Conservation (phyloP, 2,113 vertebrate genomes). For the Microtus oregoni region DNA sequence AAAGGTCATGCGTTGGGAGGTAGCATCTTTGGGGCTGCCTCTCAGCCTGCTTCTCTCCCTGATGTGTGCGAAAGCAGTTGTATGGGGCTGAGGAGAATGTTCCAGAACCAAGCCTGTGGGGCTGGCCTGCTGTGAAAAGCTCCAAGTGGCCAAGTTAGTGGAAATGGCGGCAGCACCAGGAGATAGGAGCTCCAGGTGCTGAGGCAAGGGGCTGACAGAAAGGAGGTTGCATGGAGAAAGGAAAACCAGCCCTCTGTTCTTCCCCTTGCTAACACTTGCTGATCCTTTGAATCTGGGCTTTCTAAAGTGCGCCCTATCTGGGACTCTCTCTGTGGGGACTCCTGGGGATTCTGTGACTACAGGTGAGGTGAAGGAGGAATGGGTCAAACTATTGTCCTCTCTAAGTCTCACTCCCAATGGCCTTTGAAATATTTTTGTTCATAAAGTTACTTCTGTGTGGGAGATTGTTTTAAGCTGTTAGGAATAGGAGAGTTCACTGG, state of each 20-base stretch:
- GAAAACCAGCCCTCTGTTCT: rapidly evolving
- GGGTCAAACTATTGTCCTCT: background rate
- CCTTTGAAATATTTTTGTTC: background rate
- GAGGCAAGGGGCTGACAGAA: background rate
- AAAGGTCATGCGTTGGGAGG: constrained; percentile 71
- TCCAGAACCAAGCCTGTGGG: background rate
- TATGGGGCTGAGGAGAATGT: background rate
- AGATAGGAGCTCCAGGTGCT: background rate
- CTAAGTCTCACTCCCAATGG: background rate
- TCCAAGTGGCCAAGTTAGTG: background rate
- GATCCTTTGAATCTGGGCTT: background rate
- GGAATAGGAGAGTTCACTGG: background rate
- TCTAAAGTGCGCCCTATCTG: background rate
- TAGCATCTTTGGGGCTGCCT: constrained; percentile 53
- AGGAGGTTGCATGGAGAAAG: background rate
- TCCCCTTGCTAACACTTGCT: background rate
- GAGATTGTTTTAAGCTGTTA: background rate
- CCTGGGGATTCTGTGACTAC: background rate
- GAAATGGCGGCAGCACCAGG: rapidly evolving
- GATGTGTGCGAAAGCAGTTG: background rate
- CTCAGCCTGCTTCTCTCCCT: constrained; percentile 59
- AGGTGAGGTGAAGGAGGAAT: background rate
- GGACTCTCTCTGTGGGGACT: background rate
- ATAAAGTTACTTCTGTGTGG: background rate
- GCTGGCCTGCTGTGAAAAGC: background rate